Base-by-base conservation (phyloP, 2,113 vertebrate species). In the Colaptes auratus region DNA sequence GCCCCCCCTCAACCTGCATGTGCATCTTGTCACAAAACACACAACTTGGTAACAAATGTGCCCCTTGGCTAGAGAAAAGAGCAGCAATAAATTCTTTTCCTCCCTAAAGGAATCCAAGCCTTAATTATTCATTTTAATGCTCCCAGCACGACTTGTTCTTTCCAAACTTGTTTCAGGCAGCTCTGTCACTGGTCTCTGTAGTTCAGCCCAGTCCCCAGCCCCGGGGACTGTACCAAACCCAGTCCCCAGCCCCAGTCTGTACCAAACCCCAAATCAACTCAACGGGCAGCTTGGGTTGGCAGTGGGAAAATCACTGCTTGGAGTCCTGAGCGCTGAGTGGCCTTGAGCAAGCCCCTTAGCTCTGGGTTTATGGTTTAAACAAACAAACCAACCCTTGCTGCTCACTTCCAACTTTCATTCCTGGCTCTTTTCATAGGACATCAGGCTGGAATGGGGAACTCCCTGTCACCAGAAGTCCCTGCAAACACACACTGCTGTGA, bases 51-150 rank as follows among this genome's bases (percentile, higher is more conserved):
- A 96, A 96, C 92, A 95, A 94, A 94, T 80, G 83, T 94, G 90
- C 80, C 92, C 89, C 76, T 91, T 95, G 93, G 93, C 93, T 67
- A 79, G 10, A 94, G 93, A 93, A 96, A 95, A 95, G 92, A 96
- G 92, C 78, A 85, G 94, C 80, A 95, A 95, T 93, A 94, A 94
- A 96, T 95, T 88, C 79, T 93, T 95, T 95, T 89, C 94, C 79
- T 94, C 89, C 91, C 87, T 82, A 89, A 96, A 97, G 92, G 82
- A 96, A 93, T 96, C 91, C 88, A 90, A 95, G 61, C 75, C 84
- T 96, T 96, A 95, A 96, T 96, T 96, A 92, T 84, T 96, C 93
- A 96, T 96, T 92, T 95, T 92, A 92, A 97, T 96, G 95, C 90
- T 95, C 92, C 89, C 90, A 92, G 94, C 90, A 96, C 0, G 73